phyloP scores from a whole-genome alignment of 92 coral and sea anemone species.

The Epizoanthus stellaris region DNA sequence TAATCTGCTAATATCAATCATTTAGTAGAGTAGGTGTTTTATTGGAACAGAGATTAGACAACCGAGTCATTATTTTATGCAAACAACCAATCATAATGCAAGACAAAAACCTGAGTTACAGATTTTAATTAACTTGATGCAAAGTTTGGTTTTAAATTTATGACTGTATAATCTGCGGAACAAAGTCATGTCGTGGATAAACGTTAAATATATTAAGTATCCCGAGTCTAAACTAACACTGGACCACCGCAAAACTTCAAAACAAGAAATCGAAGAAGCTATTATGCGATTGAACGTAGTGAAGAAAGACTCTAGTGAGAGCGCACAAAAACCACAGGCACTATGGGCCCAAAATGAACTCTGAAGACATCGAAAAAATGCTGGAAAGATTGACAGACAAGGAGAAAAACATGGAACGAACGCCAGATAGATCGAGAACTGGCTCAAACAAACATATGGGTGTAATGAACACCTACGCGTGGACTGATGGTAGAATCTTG shows the following conservation, averaged over 20 bases:
- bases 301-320: background rate
- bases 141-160: background rate
- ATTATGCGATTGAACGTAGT: slow-evolving; percentile 67
- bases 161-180: background rate
- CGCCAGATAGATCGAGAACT: slow-evolving; percentile 72
- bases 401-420: slow-evolving; percentile 62
- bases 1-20: too few relatives aligned
- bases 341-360: slow-evolving; percentile 33
- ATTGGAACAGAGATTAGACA: background rate
- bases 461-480: slow-evolving; percentile 82
- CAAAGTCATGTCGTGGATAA: slow-evolving; percentile 74
- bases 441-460: slow-evolving; percentile 62
- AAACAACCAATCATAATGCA: slow-evolving; percentile 14
- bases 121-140: background rate
- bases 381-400: slow-evolving; percentile 71
- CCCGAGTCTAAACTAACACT: slow-evolving; percentile 56
- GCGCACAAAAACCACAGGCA: background rate
- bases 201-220: slow-evolving; percentile 62
- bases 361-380: slow-evolving; percentile 62
- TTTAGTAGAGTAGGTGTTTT: background rate
- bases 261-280: slow-evolving; percentile 69
- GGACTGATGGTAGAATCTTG: slow-evolving; percentile 68
- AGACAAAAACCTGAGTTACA: background rate
- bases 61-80: background rate
- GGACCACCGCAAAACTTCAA: slow-evolving; percentile 58